Percentiles rank a stretch among this genome's conserved stretches.
Conservation (phyloP, 2,113 vertebrate genomes). For the Orthonyx spaldingii region DNA sequence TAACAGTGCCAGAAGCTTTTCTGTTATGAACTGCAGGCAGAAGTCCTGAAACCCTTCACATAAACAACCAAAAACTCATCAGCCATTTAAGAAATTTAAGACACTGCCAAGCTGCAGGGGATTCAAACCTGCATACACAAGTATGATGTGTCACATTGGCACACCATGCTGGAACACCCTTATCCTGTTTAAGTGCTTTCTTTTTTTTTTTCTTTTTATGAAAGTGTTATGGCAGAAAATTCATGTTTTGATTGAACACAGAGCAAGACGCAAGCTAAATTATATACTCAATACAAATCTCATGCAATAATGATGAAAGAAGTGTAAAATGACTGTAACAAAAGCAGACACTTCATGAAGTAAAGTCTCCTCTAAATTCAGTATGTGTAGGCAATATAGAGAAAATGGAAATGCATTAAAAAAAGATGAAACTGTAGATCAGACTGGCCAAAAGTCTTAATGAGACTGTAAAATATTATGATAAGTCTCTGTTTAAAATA, state of each 20-base stretch:
- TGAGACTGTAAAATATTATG: constrained; percentile 59
- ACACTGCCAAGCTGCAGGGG: background rate
- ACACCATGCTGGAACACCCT: background rate
- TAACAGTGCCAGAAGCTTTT: background rate
- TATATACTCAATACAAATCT: constrained; percentile 15
- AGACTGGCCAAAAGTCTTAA: constrained; percentile 53
- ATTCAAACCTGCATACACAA: background rate
- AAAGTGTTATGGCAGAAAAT: background rate
- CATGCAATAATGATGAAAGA: constrained; percentile 47
- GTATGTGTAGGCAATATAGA: background rate
- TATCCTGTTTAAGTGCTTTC: background rate
- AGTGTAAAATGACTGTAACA: constrained; percentile 50
- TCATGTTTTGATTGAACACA: constrained; percentile 11
- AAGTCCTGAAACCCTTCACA: background rate
- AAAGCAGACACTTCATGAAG: constrained; percentile 44
- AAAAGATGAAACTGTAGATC: constrained; percentile 51
- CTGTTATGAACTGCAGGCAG: background rate
- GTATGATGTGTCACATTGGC: background rate
- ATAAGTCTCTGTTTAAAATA: constrained; percentile 40
- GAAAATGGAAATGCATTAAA: constrained; percentile 52
- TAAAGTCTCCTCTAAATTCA: constrained; percentile 47
- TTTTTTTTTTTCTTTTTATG: background rate
- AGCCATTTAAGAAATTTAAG: background rate
- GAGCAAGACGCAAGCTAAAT: constrained; percentile 20
- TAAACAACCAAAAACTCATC: background rate